Base-by-base conservation (phyloP, 1,140 invertebrate species). In the Drosophila ambigua region DNA sequence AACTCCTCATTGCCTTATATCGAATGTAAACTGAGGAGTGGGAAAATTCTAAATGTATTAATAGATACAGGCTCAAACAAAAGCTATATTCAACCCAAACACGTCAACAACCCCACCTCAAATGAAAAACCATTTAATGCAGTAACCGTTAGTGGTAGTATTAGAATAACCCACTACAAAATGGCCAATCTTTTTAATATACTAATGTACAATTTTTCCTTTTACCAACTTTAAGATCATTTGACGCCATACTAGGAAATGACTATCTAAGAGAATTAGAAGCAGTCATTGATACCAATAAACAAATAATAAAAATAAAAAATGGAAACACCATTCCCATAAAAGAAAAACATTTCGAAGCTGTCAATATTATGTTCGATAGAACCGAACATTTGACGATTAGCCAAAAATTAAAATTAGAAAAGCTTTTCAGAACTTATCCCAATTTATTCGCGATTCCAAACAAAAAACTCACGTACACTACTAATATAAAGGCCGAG, bases 1-100 rank as follows among this genome's bases (percentile, higher is more conserved):
- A 20, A 49, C 45, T 78, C 75, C 58, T 80, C 73, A 20, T 50
- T 79, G n/a, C 68, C 77, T 15, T 79, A 79, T 26, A 59, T 80
- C 8, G 69, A 65, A 44, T 45, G 58, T 20, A 74, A 44, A 31
- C 4, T 66, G 65, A 45, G 48, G 59, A 72, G 46, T 48, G 62
- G 66, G 13, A 4, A 74, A 52, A 53, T 45, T 5, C 20, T 71
- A 6, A 68, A 60, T 66, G 53, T 72, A 6, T 31, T 80, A 28
- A 57, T 67, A 26, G 61, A 76, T 26, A 67, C 54, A 2, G 66
- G 69, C 0, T 77, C 64, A 26, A 79, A 65, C 9, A 59, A 55
- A 59, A 71, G 79, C 20, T 79, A 76, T 20, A 76, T 82, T 5
- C 54, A 76, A 67, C 61, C 62, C 4, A 39, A 54, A 23, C 46